Evolutionary conservation across 2,888 invertebrate species (phyloP).

Genomic region (Pseudococcus viburni): DNA sequence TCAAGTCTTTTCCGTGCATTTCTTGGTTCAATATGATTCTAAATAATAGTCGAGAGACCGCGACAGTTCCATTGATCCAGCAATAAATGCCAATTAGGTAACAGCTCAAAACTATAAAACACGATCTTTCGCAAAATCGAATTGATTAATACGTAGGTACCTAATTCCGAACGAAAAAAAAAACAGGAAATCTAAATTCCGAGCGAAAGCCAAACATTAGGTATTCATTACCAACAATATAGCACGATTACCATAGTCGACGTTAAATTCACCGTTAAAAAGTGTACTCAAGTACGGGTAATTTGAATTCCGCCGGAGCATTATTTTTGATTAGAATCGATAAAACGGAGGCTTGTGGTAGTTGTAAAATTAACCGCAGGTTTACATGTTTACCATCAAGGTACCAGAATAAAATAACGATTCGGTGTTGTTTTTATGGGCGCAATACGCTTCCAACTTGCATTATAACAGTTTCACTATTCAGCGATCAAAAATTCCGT

Average conservation of each 20-base stretch:
- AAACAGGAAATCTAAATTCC: not conserved
- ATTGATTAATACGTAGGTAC: too few relatives aligned
- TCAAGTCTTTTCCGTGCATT: too few relatives aligned
- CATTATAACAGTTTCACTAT: not conserved
- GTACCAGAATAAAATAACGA: not conserved
- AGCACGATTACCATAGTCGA: not conserved
- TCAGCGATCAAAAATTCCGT: not conserved
- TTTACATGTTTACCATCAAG: not conserved
- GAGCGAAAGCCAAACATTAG: not conserved
- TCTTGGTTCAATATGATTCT: too few relatives aligned
- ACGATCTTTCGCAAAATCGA: too few relatives aligned
- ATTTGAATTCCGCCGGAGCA: conserved; percentile 9
- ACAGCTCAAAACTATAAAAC: too few relatives aligned
- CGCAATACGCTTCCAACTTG: not conserved
- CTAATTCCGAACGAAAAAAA: too few relatives aligned
- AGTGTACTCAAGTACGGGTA: not conserved
- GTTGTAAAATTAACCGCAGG: not conserved
- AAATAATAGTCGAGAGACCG: too few relatives aligned
- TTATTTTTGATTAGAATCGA: conserved; percentile 16
- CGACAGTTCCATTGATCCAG: too few relatives aligned
- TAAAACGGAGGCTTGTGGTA: conserved; percentile 9
- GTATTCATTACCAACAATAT: too few relatives aligned
- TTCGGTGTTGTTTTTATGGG: not conserved
- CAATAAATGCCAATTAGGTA: too few relatives aligned
- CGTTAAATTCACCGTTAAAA: not conserved